Conservation (phyloP, 2,888 invertebrate genomes). For the Callyntrura guangdongensis region DNA sequence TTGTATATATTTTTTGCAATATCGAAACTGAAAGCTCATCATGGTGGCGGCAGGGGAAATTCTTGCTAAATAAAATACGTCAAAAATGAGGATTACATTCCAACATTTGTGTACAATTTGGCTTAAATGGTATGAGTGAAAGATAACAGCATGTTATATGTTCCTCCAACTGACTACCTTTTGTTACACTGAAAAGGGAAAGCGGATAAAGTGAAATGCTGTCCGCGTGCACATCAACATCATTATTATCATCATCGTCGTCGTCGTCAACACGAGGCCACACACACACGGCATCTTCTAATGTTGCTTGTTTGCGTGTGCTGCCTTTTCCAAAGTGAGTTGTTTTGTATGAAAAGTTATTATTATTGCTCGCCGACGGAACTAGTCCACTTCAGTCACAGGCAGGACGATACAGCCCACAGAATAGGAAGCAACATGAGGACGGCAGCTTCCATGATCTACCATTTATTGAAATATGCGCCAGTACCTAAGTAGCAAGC, state of each 20-base stretch:
- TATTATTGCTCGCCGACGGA: conserved; percentile 45
- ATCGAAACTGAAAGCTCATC: neutral
- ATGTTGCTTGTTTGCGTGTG: conserved; percentile 45
- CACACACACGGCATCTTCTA: conserved; percentile 43
- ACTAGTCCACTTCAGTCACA: conserved; percentile 36
- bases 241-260: too few relatives aligned
- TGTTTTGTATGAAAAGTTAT: conserved; percentile 48
- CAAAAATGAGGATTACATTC: conserved; percentile 37
- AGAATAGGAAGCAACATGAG: conserved; percentile 14
- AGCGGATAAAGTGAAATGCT: conserved; percentile 69
- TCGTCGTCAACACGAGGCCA: too few relatives aligned
- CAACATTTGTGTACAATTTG: conserved; percentile 6
- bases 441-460: conserved; percentile 18
- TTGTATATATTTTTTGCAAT: conserved; percentile 17
- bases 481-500: neutral
- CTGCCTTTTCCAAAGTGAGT: conserved; percentile 30
- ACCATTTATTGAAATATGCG: conserved; percentile 39
- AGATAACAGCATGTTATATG: conserved; percentile 55
- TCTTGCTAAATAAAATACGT: neutral
- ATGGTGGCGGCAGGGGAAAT: neutral
- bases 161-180: conserved; percentile 9
- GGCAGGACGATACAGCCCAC: neutral
- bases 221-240: conserved; percentile 66
- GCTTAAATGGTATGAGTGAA: conserved; percentile 11
- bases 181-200: conserved; percentile 34